These are phyloP conservation scores for Thalpophila matura DNA, from an alignment of 2,888 invertebrate species.

Conservation along the genomic window DNA sequence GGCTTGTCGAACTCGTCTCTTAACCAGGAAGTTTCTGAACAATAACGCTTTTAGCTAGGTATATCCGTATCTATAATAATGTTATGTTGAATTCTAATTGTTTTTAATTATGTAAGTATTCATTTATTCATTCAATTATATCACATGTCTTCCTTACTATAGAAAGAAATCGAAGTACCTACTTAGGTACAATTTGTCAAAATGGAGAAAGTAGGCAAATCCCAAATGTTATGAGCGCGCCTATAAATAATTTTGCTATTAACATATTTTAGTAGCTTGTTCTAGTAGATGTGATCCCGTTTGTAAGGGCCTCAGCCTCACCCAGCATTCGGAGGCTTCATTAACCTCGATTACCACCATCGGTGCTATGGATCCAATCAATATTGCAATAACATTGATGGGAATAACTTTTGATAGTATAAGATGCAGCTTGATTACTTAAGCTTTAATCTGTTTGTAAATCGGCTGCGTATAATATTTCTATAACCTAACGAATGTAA, in stretches of 20 bases:
- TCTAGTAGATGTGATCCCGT: slow-evolving; percentile 51
- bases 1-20: too few relatives aligned
- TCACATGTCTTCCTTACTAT: not conserved
- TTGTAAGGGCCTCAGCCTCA: slow-evolving; percentile 61
- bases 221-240: slow-evolving; percentile 19
- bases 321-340: slow-evolving; percentile 64
- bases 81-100: too few relatives aligned
- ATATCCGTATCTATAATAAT: too few relatives aligned
- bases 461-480: not conserved
- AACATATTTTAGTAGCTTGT: slow-evolving; percentile 36
- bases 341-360: slow-evolving; percentile 66
- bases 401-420: slow-evolving; percentile 40
- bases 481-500: not conserved
- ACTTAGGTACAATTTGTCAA: slow-evolving; percentile 22
- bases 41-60: too few relatives aligned
- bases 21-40: too few relatives aligned
- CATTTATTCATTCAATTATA: not conserved
- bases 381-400: slow-evolving; percentile 60
- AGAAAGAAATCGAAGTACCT: not conserved
- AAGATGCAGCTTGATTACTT: slow-evolving; percentile 32
- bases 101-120: too few relatives aligned
- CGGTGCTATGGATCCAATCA: slow-evolving; percentile 61
- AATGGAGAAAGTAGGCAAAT: slow-evolving; percentile 41
- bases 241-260: slow-evolving; percentile 30
- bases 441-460: slow-evolving; percentile 21